phyloP scores from a whole-genome alignment of 1,140 invertebrate species.

The Probaryconus sp. region DNA sequence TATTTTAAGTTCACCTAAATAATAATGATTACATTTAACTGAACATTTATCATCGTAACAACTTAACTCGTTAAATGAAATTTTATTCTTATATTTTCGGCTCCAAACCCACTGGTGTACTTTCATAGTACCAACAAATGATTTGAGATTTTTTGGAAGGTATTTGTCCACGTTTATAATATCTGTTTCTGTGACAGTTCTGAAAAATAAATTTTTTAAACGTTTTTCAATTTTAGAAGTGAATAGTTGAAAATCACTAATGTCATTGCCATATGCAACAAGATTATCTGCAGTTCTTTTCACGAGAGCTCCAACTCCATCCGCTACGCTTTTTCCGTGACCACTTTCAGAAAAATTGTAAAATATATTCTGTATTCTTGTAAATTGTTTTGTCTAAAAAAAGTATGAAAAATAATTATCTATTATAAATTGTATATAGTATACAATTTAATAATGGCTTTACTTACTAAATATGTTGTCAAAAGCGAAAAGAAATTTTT shows the following conservation, averaged over 20 bases:
- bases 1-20: too few relatives aligned
- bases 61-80: conserved; percentile 15
- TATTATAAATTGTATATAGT: neutral
- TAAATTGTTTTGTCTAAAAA: neutral
- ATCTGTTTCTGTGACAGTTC: neutral
- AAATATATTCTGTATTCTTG: conserved; percentile 1
- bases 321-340: conserved; percentile 19
- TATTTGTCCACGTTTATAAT: conserved; percentile 1
- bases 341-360: conserved; percentile 36
- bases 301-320: conserved; percentile 21
- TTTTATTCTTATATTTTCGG: neutral
- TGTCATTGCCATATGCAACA: conserved; percentile 18
- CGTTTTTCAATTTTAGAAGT: neutral
- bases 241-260: conserved; percentile 11
- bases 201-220: conserved; percentile 10
- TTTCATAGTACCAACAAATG: conserved; percentile 16
- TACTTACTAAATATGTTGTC: conserved; percentile 4
- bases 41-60: too few relatives aligned
- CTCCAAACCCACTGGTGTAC: conserved; percentile 19
- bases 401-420: neutral
- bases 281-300: conserved; percentile 27
- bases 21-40: too few relatives aligned
- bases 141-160: neutral
- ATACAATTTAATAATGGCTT: conserved; percentile 4
- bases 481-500: conserved; percentile 17